These are phyloP conservation scores for Onychorhynchus coronatus DNA, from an alignment of 2,113 vertebrate genomes.

Conservation along the genomic window DNA sequence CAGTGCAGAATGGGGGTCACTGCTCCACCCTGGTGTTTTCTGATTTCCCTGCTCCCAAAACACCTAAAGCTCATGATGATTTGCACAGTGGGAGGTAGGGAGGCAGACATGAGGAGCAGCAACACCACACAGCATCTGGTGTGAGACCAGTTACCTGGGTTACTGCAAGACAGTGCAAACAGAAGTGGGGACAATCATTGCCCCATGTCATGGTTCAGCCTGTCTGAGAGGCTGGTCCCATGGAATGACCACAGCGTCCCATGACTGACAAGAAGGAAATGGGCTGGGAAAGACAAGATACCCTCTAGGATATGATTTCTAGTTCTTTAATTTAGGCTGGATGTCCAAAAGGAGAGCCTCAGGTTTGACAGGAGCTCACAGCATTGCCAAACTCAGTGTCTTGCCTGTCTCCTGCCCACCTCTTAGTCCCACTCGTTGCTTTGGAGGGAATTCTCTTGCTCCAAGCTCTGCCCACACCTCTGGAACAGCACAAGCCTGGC, in stretches of 20 bases:
- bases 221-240: rapidly evolving
- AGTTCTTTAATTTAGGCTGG: background rate
- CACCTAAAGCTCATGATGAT: background rate
- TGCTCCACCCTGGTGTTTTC: background rate
- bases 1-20: rapidly evolving
- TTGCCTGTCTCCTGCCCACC: background rate
- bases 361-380: background rate
- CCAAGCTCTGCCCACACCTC: background rate
- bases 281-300: background rate
- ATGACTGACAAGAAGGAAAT: rapidly evolving
- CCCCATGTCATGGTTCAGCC: rapidly evolving
- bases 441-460: background rate
- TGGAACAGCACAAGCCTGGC: rapidly evolving
- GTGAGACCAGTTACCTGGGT: background rate
- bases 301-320: background rate
- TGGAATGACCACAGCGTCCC: background rate
- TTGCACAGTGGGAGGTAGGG: rapidly evolving
- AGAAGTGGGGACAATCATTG: too few relatives aligned
- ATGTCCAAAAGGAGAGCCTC: background rate
- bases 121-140: background rate
- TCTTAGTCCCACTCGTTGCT: background rate
- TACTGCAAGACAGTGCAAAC: background rate
- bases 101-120: background rate
- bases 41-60: background rate
- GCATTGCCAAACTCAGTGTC: background rate